Evolutionary conservation across 2,797 vertebrate genomes (phyloP).

Genomic region (Schizothorax lantsangensis): DNA sequence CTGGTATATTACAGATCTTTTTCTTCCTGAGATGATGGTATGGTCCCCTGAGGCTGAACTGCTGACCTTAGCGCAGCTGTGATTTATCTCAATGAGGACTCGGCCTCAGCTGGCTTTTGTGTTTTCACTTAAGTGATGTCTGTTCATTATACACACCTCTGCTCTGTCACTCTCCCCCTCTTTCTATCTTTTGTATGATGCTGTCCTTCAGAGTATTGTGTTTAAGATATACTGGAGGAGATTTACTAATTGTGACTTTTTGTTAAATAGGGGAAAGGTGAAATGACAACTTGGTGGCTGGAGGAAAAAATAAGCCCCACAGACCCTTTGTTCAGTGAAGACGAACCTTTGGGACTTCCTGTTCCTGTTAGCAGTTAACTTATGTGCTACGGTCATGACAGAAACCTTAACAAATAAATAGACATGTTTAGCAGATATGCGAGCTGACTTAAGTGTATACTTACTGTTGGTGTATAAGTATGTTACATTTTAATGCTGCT

Average conservation of each 20-base stretch:
- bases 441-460: neutral
- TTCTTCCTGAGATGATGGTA: constrained; percentile 11
- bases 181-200: constrained; percentile 18
- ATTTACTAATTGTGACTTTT: constrained; percentile 47
- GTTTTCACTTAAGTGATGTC: constrained; percentile 66
- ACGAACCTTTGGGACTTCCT: constrained; percentile 62
- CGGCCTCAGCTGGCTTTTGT: constrained; percentile 70
- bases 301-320: constrained; percentile 70
- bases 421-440: neutral
- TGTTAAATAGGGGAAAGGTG: constrained; percentile 77
- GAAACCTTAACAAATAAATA: neutral
- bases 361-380: constrained; percentile 72
- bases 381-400: neutral
- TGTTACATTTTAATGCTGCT: neutral
- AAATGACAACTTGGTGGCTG: constrained; percentile 84
- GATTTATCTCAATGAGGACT: constrained; percentile 42
- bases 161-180: constrained; percentile 20
- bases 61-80: constrained; percentile 37
- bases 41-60: constrained; percentile 23
- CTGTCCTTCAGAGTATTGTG: neutral
- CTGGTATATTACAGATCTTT: neutral
- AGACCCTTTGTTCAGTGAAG: constrained; percentile 62
- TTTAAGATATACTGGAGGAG: neutral
- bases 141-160: constrained; percentile 66
- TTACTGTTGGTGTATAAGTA: neutral